A percentile compares a stretch with the other conserved stretches of the same genome.
Evolutionary conservation across 2,888 invertebrate species (phyloP).

Genomic region (Sphinx pinastri): DNA sequence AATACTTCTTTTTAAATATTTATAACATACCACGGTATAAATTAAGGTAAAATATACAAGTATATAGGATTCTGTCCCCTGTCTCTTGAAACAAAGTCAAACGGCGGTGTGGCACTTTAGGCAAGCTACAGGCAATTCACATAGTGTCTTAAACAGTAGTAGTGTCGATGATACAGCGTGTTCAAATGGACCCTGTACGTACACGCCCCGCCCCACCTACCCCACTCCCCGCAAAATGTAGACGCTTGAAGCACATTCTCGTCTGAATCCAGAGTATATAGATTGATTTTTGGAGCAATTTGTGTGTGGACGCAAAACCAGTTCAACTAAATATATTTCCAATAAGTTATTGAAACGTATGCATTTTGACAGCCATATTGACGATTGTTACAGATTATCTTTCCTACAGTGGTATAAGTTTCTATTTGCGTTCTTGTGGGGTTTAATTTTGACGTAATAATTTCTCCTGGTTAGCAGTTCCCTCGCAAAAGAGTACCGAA

Average conservation of each 20-base stretch:
- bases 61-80: neutral
- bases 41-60: neutral
- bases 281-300: constrained; percentile 12
- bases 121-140: constrained; percentile 28
- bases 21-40: neutral
- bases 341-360: no score
- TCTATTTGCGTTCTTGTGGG: no score
- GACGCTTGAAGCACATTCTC: constrained; percentile 19
- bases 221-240: neutral
- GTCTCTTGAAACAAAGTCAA: constrained; percentile 11
- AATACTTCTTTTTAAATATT: no score
- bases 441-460: no score
- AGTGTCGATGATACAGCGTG: constrained; percentile 22
- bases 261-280: neutral
- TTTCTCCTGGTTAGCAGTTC: no score
- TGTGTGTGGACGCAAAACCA: neutral
- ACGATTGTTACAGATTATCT: no score
- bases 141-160: constrained; percentile 29
- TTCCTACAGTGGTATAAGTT: no score
- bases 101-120: constrained; percentile 16
- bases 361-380: no score
- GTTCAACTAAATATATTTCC: no score
- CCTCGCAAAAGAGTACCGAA: no score
- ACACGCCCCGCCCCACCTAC: neutral
- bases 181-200: constrained; percentile 11